A percentile compares a stretch with the other conserved stretches of the same genome.
phyloP scores from a whole-genome alignment of 1,140 invertebrate genomes.

The Dysdera silvatica region DNA sequence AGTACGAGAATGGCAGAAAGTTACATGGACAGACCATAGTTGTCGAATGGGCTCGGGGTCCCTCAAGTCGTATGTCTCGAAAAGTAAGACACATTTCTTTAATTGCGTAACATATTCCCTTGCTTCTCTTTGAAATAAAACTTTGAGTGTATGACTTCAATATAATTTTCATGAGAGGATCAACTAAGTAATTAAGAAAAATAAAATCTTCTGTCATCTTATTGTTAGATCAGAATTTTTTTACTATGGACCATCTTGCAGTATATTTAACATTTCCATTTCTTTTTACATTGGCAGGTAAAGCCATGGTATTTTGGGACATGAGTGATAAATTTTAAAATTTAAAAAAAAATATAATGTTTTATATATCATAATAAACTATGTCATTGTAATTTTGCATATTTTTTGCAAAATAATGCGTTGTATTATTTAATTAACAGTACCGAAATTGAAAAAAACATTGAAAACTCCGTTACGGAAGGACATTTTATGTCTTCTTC shows the following conservation, averaged over 20 bases:
- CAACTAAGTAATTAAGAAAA: no score
- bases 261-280: no score
- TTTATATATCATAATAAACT: not conserved
- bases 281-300: no score
- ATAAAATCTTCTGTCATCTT: no score
- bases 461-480: no score
- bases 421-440: not conserved
- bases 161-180: no score
- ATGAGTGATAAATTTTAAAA: not conserved
- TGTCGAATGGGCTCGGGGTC: slow-evolving; percentile 45
- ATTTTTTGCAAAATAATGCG: not conserved
- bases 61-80: slow-evolving; percentile 20
- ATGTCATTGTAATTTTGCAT: not conserved
- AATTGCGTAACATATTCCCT: not conserved
- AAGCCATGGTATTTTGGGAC: no score
- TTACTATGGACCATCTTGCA: no score
- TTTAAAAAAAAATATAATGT: not conserved
- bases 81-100: not conserved
- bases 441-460: no score
- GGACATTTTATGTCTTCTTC: no score
- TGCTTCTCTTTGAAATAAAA: not conserved
- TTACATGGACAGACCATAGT: slow-evolving; percentile 45
- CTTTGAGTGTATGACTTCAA: not conserved
- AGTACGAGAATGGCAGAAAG: slow-evolving; percentile 48
- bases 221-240: no score